Percentiles rank a stretch among this genome's conserved stretches.
These are phyloP conservation scores for Mormoops blainvillei DNA, from an alignment of 2,113 vertebrate species.

Conservation along the genomic window DNA sequence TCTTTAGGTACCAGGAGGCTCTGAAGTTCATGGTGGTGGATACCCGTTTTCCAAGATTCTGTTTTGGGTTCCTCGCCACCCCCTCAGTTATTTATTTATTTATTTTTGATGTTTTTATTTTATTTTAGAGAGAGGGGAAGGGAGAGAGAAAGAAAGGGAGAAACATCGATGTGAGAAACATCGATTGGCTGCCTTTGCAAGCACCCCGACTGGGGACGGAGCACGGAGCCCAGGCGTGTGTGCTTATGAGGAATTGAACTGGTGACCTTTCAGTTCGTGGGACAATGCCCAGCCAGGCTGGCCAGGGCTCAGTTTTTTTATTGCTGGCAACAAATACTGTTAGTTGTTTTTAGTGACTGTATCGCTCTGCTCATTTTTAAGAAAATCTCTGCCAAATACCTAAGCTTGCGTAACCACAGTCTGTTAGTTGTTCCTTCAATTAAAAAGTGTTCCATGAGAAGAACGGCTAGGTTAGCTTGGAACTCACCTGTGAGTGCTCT, in stretches of 20 bases:
- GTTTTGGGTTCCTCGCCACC: background rate
- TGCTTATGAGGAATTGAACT: too few relatives aligned
- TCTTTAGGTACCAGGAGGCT: background rate
- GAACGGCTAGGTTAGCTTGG: background rate
- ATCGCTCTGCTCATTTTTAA: background rate
- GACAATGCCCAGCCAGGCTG: too few relatives aligned
- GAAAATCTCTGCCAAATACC: background rate
- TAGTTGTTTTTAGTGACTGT: background rate
- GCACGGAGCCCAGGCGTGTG: too few relatives aligned
- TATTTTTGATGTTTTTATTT: too few relatives aligned
- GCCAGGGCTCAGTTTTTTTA: background rate
- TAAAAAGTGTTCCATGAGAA: background rate
- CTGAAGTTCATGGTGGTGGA: background rate
- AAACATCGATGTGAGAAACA: too few relatives aligned
- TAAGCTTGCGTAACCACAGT: background rate
- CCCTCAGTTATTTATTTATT: too few relatives aligned
- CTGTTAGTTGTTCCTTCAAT: background rate
- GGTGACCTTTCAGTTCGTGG: too few relatives aligned
- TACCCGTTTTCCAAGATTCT: background rate
- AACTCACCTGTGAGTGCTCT: background rate
- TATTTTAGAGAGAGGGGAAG: too few relatives aligned
- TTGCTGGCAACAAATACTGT: background rate
- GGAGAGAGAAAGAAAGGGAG: too few relatives aligned
- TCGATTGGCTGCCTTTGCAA: too few relatives aligned
- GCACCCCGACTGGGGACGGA: too few relatives aligned